Base-by-base conservation (phyloP, 2,113 vertebrate species). In the Nothocercus julius region DNA sequence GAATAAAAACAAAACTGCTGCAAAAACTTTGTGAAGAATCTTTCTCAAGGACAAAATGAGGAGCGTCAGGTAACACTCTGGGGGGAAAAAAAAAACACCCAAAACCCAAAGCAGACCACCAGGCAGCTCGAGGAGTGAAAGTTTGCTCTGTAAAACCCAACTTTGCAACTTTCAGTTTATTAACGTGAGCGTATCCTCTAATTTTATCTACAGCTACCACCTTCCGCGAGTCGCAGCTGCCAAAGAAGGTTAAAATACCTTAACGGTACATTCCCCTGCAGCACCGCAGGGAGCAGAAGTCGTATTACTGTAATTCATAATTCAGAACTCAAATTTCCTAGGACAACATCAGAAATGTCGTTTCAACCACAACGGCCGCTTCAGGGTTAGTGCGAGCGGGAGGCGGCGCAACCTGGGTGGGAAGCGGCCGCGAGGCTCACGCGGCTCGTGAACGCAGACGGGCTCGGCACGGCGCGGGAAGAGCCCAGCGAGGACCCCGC, bases 381-480 rank as follows among this genome's bases (percentile, higher is more conserved):
- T 96, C 87, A 74, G 95, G 97, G 98, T 98, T 97, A 97, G 95
- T 92, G 97, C 97, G 98, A 98, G 97, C 96, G 97, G 97, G 97
- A 97, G 95, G 97, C 98, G 98, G 93, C 90, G 97, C 97, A 97
- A 97, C 96, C 95, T 96, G 98, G 98, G 98, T 98, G 98, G 96
- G 94, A 90, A 97, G 96, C 97, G 82, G 95, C 94, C 95, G 15
- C 36, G 36, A 8, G 36, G 36, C 36, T 36, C 44, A 17, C 7
- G 44, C 44, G 44, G 44, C 14, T 44, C 44, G 15, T 15, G 44
- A 44, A 16, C 44, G 7, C 15, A 6, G 36, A 36, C 17, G 44
- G 44, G 44, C 44, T 44, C 44, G 5, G 44, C 15, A 44, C 44
- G 5, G 44, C 7, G 44, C 7, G 44, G 44, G 44, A 44, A 98